Evolutionary conservation across 2,888 invertebrate species (phyloP).

Genomic region (Plagodis pulveraria): DNA sequence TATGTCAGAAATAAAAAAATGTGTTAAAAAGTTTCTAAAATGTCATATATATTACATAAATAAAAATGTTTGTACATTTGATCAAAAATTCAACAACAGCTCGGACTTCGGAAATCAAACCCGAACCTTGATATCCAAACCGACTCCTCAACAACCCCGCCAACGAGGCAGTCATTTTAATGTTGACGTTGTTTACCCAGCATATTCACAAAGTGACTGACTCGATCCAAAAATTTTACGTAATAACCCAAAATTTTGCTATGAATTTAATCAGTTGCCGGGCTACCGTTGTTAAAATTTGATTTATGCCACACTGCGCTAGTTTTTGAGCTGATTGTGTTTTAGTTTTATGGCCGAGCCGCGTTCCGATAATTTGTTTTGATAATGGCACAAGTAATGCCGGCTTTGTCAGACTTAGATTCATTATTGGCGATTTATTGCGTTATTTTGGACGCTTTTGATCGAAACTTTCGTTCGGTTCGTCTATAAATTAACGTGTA

Average conservation of each 20-base stretch:
- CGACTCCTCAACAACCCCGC: too few relatives aligned
- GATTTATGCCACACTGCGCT: slow-evolving; percentile 68
- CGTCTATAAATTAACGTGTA: slow-evolving; percentile 24
- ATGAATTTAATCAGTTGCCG: slow-evolving; percentile 68
- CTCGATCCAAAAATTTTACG: slow-evolving; percentile 25
- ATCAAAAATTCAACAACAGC: too few relatives aligned
- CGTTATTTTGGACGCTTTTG: slow-evolving; percentile 26
- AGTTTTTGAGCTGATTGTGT: slow-evolving; percentile 71
- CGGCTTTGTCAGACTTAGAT: slow-evolving; percentile 31
- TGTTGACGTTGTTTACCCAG: too few relatives aligned
- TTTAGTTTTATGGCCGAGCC: slow-evolving; percentile 64
- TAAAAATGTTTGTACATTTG: too few relatives aligned
- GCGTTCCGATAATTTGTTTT: slow-evolving; percentile 55
- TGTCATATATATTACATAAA: too few relatives aligned
- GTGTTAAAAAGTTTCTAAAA: too few relatives aligned
- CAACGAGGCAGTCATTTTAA: too few relatives aligned
- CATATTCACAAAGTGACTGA: background rate
- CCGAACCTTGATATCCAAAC: too few relatives aligned
- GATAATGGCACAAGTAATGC: slow-evolving; percentile 44
- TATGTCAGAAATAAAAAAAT: too few relatives aligned
- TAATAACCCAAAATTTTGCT: slow-evolving; percentile 41
- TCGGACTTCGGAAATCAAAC: too few relatives aligned
- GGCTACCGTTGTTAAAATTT: slow-evolving; percentile 62
- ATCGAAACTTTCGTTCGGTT: slow-evolving; percentile 24
- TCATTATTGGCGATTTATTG: slow-evolving; percentile 26